Evolutionary conservation across 2,797 vertebrate species (phyloP), one percentile per base, ranked within the genome.

Genomic region (Sternarchorhynchus goeldii): DNA sequence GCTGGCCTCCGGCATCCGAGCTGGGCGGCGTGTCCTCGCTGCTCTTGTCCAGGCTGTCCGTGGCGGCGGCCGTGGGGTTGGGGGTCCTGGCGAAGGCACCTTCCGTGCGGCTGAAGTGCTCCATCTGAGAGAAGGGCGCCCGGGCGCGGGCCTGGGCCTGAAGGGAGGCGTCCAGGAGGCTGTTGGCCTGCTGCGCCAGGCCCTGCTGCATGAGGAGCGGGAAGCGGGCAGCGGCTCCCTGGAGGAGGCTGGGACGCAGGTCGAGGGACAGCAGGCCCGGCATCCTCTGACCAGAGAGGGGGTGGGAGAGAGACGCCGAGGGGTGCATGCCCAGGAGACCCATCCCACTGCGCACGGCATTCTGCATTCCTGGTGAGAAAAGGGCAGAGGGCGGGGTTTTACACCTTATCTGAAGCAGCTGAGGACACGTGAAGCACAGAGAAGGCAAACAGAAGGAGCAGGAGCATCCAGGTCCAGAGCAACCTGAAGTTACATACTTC

Each of bases 221-320:
- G 87, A 98, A 99, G 82, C 92, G 92, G 63, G 88, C 83, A 0
- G 86, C 90, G 0, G 87, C 86, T 8, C 91, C 93, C 88, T 92
- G 96, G 84, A 41, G 94, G 53, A 99, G 89, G 86, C 94, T 95
- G n/a, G 96, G 94, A 75, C 96, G 94, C 77, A 98, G 92, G 80
- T 99, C 97, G 82, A 98, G 87, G 21, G 97, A 94, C 86, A 97
- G 90, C 86, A 99, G 91, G 81, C 94, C 94, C 0, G 96, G 93
- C 94, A 99, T 94, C 81, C 97, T 94, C 87, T 95, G 96, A 85
- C 83, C 92, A 78, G 90, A 67, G 81, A 99, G 90, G 2, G 91
- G 93, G 83, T 96, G 96, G 86, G 94, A 76, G 16, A 94, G 90
- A 58, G 94, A 88, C 5, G 91, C 91, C 77, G 96, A 92, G 69